A percentile compares a stretch with the other conserved stretches of the same genome.
phyloP scores from a whole-genome alignment of 2,888 invertebrate species.

The Sceliomorpha sp. region DNA sequence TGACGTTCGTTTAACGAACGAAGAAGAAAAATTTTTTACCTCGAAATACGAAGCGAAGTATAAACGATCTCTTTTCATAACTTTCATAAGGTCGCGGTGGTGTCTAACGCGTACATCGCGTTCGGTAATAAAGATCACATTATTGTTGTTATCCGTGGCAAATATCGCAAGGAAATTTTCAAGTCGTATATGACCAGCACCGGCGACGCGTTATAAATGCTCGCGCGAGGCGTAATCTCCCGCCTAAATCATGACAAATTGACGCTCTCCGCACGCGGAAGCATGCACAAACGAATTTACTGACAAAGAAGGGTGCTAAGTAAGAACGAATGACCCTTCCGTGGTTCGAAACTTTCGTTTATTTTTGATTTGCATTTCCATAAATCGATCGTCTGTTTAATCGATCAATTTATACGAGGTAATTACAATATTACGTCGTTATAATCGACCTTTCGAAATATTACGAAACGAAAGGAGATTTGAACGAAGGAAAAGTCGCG shows the following conservation, averaged over 20 bases:
- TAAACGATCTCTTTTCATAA: too few relatives aligned
- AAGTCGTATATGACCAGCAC: slow-evolving; percentile 37
- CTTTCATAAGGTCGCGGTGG: slow-evolving; percentile 32
- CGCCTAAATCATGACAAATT: slow-evolving; percentile 61
- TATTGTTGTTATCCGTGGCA: slow-evolving; percentile 44
- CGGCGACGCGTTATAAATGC: slow-evolving; percentile 57
- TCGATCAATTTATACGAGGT: too few relatives aligned
- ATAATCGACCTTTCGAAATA: too few relatives aligned
- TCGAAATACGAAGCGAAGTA: too few relatives aligned
- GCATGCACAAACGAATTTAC: slow-evolving; percentile 26
- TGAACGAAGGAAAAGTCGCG: too few relatives aligned
- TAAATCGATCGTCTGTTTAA: slow-evolving; percentile 1
- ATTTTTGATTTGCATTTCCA: neutral
- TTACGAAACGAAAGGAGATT: too few relatives aligned
- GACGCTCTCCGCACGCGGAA: slow-evolving; percentile 36
- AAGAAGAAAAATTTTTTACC: too few relatives aligned
- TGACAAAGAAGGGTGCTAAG: slow-evolving; percentile 32
- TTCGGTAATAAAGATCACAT: slow-evolving; percentile 40
- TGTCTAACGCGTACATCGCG: slow-evolving; percentile 27
- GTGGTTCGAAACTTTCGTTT: too few relatives aligned
- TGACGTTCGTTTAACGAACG: too few relatives aligned
- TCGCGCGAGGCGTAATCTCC: slow-evolving; percentile 57
- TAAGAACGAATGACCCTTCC: too few relatives aligned
- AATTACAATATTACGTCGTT: too few relatives aligned
- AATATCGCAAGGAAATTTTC: slow-evolving; percentile 45